phyloP scores from a whole-genome alignment of 2,888 invertebrate species.

The Hedychridium roseum region DNA sequence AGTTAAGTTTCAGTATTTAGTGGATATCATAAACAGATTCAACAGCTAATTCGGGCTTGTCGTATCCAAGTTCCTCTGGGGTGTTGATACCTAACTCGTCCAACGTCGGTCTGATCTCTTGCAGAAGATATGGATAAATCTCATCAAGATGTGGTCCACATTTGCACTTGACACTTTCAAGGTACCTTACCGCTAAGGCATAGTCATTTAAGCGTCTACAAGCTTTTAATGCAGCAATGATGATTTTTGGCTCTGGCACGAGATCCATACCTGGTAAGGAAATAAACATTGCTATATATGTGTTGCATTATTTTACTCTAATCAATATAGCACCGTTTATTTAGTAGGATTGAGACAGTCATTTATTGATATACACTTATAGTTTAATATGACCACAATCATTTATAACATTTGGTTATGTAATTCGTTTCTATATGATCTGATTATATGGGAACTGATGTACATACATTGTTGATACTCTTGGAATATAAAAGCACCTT shows the following conservation, averaged over 20 bases:
- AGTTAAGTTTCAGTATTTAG: too few species aligned
- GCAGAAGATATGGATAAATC: slow-evolving; percentile 87
- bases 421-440: too few species aligned
- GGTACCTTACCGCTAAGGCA: slow-evolving; percentile 88
- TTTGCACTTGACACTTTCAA: slow-evolving; percentile 92
- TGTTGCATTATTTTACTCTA: too few species aligned
- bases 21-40: slow-evolving; percentile 76
- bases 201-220: slow-evolving; percentile 95
- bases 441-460: too few species aligned
- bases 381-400: too few species aligned
- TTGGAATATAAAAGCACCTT: too few species aligned
- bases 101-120: slow-evolving; percentile 91
- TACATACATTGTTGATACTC: too few species aligned
- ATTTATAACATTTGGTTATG: too few species aligned
- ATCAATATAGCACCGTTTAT: too few species aligned
- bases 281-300: too few species aligned
- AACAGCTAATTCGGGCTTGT: slow-evolving; percentile 93
- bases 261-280: slow-evolving; percentile 85
- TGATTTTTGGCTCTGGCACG: slow-evolving; percentile 90
- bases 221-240: slow-evolving; percentile 86
- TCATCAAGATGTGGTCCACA: slow-evolving; percentile 78
- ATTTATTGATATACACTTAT: too few species aligned
- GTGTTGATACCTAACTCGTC: slow-evolving; percentile 93
- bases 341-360: too few species aligned
- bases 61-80: slow-evolving; percentile 95